Evolutionary conservation across 2,113 vertebrate genomes (phyloP).

Genomic region (Symphodus melops): DNA sequence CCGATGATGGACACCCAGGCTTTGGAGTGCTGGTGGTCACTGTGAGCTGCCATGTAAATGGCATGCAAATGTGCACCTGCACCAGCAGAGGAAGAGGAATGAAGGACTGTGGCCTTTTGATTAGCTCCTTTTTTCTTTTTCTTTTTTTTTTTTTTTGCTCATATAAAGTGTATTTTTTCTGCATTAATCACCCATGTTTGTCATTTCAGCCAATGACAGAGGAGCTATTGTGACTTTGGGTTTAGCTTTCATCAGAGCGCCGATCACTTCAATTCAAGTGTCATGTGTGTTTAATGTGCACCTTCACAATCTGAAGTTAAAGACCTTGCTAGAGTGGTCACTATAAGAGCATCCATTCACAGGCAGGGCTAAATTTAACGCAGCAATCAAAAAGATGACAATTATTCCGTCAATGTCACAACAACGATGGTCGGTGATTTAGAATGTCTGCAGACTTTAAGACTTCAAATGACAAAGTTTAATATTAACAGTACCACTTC

Average conservation of each 20-base stretch:
- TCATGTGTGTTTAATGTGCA: slow-evolving; percentile 34
- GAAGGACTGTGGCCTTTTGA: slow-evolving; percentile 75
- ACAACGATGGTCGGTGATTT: slow-evolving; percentile 42
- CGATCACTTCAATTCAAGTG: slow-evolving; percentile 23
- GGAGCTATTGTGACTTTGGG: slow-evolving; percentile 1
- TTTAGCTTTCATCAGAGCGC: slow-evolving; percentile 1
- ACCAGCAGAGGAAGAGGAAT: slow-evolving; percentile 62
- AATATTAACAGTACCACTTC: too few species aligned
- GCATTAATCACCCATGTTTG: slow-evolving; percentile 63
- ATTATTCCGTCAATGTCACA: not conserved
- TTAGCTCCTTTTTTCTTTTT: slow-evolving; percentile 66
- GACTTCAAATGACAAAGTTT: too few species aligned
- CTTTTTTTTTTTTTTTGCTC: slow-evolving; percentile 47
- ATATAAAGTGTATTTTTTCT: slow-evolving; percentile 60
- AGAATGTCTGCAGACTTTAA: slow-evolving; percentile 19
- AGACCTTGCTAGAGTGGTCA: slow-evolving; percentile 13
- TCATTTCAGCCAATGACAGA: slow-evolving; percentile 38
- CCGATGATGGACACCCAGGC: slow-evolving; percentile 69
- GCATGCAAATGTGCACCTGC: slow-evolving; percentile 84
- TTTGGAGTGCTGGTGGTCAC: slow-evolving; percentile 70
- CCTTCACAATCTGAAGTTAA: slow-evolving; percentile 31
- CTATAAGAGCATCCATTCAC: slow-evolving; percentile 19
- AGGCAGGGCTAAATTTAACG: slow-evolving; percentile 33
- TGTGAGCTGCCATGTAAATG: slow-evolving; percentile 78
- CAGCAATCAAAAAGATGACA: slow-evolving; percentile 34